phyloP scores from a whole-genome alignment of 2,888 invertebrate genomes.

The Diaphora mendica region DNA sequence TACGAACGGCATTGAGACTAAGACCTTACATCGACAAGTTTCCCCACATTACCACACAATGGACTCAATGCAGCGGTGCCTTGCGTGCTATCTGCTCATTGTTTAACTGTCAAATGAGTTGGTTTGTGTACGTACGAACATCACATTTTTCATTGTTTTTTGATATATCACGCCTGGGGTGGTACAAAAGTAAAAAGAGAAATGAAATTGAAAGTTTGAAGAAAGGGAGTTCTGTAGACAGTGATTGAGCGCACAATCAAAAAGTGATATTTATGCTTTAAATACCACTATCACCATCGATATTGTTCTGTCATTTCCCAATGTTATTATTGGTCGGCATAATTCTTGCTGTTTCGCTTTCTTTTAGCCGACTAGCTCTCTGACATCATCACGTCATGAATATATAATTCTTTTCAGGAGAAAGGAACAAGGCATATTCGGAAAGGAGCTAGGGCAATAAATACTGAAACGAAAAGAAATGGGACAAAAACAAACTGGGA shows the following conservation, averaged over 20 bases:
- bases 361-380: not conserved
- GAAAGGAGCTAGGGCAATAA: not conserved
- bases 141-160: constrained; percentile 12
- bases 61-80: constrained; percentile 21
- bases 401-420: not conserved
- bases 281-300: too few species aligned
- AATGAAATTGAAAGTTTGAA: not conserved
- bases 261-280: not conserved
- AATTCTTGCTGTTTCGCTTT: not conserved
- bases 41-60: constrained; percentile 61
- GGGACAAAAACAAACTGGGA: not conserved
- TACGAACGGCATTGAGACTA: constrained; percentile 16
- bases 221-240: not conserved
- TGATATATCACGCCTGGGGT: not conserved
- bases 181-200: not conserved
- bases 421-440: too few species aligned
- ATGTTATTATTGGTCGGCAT: too few species aligned
- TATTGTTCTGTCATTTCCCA: too few species aligned
- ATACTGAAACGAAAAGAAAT: not conserved
- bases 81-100: constrained; percentile 42
- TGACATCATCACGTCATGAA: too few species aligned
- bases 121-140: constrained; percentile 20
- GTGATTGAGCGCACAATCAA: not conserved
- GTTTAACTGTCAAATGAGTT: constrained; percentile 45
- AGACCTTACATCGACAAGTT: constrained; percentile 25